Base-by-base conservation (phyloP, 1,140 invertebrate genomes). In the Pissodes strobi region DNA sequence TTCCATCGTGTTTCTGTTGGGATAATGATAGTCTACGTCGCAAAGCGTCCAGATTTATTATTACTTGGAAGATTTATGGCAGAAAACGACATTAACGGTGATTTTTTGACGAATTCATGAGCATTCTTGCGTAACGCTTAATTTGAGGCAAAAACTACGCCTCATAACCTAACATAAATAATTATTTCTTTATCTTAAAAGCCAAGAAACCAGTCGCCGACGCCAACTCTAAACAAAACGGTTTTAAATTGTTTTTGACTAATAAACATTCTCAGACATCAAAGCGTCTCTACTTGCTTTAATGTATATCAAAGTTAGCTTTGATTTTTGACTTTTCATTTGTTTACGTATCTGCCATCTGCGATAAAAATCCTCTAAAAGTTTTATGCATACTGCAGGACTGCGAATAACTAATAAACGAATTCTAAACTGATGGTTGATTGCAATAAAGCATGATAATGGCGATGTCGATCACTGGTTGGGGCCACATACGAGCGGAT, bases 261-360 rank as follows among this genome's bases (percentile, higher is more conserved):
- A 51, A 61, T 61, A 61, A 61, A 61, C 58, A 62, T 43, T 62
- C 59, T 62, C 48, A 53, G 41, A 62, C 59, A 62, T 62, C 59
- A 62, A 62, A 62, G 59, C 48, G 9, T n/a, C 23, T 19, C 15
- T 53, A 52, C 48, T 62, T 37, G 49, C 59, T 45, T 62, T 62
- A 53, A 61, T 49, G 37, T 51, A 51, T 58, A 59, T 59, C 45
- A 53, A 52, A 62, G 49, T 45, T 43, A 62, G 49, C 59, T 62
- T 62, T 62, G 59, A 62, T 62, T 62, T 62, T 62, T 62, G 59
- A 62, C 53, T 62, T 62, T 62, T 43, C 59, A 49, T 53, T 52
- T 62, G 49, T 62, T 62, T 62, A 62, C 59, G 23, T 62, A 41
- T 53, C 38, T 53, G 49, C 59, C 58, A 61, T 61, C 34, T 53